Evolutionary conservation across 2,797 vertebrate genomes (phyloP).

Genomic region (Acropternis orthonyx): DNA sequence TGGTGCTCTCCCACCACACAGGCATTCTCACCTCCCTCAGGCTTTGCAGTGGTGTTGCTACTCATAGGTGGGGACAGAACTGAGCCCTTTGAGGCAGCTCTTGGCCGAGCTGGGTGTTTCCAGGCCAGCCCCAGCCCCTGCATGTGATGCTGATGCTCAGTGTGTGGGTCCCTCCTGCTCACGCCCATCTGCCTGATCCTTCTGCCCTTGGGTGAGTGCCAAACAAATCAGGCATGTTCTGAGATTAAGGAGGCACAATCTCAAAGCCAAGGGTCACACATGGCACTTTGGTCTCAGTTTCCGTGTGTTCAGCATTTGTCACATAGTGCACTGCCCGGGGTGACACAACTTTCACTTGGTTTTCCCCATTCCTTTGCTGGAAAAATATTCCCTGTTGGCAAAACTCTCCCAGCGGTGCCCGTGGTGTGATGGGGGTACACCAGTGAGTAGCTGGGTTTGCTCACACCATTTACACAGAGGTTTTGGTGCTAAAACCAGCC

Average conservation of each 20-base stretch:
- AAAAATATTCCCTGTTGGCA: fast-evolving
- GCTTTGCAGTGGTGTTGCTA: not conserved
- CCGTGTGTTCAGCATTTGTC: not conserved
- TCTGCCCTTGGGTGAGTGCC: not conserved
- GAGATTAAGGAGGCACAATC: not conserved
- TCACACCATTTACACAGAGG: not conserved
- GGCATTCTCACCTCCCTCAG: not conserved
- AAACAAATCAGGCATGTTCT: not conserved
- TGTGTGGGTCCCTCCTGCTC: not conserved
- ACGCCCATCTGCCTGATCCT: not conserved
- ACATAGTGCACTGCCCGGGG: not conserved
- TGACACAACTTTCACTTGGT: not conserved
- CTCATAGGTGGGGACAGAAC: not conserved
- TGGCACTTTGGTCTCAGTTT: not conserved
- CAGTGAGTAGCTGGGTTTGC: not conserved
- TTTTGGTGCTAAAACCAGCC: not conserved
- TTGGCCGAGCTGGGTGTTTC: not conserved
- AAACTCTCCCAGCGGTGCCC: not conserved
- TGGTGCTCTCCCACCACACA: fast-evolving
- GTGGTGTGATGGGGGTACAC: not conserved
- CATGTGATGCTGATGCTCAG: not conserved
- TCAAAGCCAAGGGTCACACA: not conserved
- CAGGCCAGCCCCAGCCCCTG: not conserved
- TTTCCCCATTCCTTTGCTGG: not conserved
- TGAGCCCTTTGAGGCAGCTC: not conserved